Conservation (phyloP, 2,888 invertebrate species). For the Drosophila bunnanda region DNA sequence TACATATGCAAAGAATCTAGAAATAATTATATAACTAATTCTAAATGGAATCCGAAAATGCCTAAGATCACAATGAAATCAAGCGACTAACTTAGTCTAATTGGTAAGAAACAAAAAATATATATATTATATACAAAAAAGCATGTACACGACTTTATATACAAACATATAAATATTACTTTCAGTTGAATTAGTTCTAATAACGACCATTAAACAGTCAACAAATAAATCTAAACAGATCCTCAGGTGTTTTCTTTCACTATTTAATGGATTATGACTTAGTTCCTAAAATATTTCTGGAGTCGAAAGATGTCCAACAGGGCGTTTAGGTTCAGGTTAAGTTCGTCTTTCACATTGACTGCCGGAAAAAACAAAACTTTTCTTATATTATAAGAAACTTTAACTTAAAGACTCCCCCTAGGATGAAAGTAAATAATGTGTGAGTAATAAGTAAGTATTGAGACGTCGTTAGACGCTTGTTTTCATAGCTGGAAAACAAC, state of each 20-base stretch:
- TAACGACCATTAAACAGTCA: slow-evolving; percentile 53
- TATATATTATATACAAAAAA: slow-evolving; percentile 37
- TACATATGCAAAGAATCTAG: slow-evolving; percentile 49
- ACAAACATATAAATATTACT: slow-evolving; percentile 39
- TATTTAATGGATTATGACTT: neutral
- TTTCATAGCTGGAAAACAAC: no score
- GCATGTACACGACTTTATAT: slow-evolving; percentile 54
- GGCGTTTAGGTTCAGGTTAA: no score
- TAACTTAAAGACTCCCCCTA: no score
- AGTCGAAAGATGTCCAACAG: no score
- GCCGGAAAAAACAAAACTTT: no score
- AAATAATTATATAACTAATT: slow-evolving; percentile 48
- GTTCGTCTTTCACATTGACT: no score
- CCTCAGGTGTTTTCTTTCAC: neutral
- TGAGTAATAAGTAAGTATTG: no score
- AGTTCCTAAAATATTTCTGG: no score
- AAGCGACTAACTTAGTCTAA: slow-evolving; percentile 62
- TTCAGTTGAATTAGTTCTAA: slow-evolving; percentile 73
- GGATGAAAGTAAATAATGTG: no score
- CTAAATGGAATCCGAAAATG: slow-evolving; percentile 30
- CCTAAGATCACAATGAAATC: slow-evolving; percentile 38
- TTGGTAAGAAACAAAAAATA: slow-evolving; percentile 60
- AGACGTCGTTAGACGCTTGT: no score
- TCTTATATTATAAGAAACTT: no score
- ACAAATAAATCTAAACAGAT: slow-evolving; percentile 59